Evolutionary conservation across 2,797 vertebrate genomes (phyloP).

Genomic region (Sebastes taczanowskii): DNA sequence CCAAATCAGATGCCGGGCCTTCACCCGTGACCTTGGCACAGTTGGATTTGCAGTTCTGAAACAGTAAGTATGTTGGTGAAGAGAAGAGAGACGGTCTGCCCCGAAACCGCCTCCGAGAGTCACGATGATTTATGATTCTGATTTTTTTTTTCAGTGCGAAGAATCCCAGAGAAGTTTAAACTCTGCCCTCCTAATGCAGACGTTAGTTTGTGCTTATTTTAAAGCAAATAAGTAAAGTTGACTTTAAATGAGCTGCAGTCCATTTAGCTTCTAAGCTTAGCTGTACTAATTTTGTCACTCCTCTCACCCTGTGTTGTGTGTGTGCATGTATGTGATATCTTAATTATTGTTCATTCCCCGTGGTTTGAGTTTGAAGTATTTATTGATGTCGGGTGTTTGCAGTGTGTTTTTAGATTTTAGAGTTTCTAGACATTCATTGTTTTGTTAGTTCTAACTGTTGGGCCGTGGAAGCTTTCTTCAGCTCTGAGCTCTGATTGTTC

Average conservation of each 20-base stretch:
- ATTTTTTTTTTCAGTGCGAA: not conserved
- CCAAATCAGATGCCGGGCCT: conserved; percentile 58
- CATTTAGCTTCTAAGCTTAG: conserved; percentile 2
- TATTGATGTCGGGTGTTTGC: conserved; percentile 39
- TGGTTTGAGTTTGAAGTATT: conserved; percentile 52
- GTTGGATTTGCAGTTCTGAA: conserved; percentile 52
- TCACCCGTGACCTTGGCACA: conserved; percentile 61
- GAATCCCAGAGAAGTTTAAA: not conserved
- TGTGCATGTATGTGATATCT: conserved; percentile 10
- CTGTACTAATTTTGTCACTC: conserved; percentile 13
- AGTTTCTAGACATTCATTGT: conserved; percentile 27
- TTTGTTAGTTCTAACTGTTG: conserved; percentile 20
- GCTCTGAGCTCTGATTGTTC: not conserved
- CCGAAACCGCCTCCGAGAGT: not conserved
- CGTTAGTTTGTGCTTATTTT: not conserved
- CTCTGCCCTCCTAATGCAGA: not conserved
- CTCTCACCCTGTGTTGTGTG: conserved; percentile 10
- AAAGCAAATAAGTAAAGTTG: not conserved
- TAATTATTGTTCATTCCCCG: conserved; percentile 32
- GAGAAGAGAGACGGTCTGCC: conserved; percentile 21
- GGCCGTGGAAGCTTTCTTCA: not conserved
- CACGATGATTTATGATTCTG: not conserved
- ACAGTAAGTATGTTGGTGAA: conserved; percentile 17
- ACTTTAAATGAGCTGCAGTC: conserved; percentile 5
- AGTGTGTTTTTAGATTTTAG: conserved; percentile 30